Conservation (phyloP, 2,888 invertebrate species). For the Thymelicus sylvestris region DNA sequence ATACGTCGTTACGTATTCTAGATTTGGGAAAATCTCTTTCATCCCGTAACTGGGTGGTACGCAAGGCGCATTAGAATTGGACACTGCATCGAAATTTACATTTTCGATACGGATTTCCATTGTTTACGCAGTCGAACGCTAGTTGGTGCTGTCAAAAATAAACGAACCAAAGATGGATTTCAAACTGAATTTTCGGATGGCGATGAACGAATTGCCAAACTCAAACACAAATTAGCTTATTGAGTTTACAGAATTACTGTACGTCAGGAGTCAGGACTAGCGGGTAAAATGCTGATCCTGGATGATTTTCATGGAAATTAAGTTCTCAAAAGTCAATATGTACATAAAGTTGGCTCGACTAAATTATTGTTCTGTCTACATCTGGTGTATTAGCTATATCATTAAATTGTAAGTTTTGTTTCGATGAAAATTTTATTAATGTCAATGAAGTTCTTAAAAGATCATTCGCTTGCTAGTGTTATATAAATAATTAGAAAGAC, state of each 20-base stretch:
- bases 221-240: constrained; percentile 44
- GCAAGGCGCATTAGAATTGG: constrained; percentile 39
- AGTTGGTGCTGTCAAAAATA: constrained; percentile 36
- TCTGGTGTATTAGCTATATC: not conserved
- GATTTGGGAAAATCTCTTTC: constrained; percentile 34
- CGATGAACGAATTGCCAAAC: constrained; percentile 39
- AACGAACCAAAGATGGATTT: constrained; percentile 41
- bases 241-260: constrained; percentile 39
- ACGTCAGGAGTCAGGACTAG: not conserved
- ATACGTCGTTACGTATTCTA: constrained; percentile 37
- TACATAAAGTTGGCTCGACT: not conserved
- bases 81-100: constrained; percentile 40
- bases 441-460: not conserved
- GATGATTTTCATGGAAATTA: constrained; percentile 12
- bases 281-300: not conserved
- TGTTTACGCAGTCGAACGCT: constrained; percentile 41
- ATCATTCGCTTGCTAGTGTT: not conserved
- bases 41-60: constrained; percentile 31
- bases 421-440: not conserved
- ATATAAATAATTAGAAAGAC: not conserved
- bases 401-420: not conserved
- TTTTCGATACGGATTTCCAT: constrained; percentile 40
- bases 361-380: not conserved
- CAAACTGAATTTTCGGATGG: constrained; percentile 34
- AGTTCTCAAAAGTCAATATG: not conserved